Evolutionary conservation across 2,113 vertebrate species (phyloP).

Genomic region (Protobothrops mucrosquamatus): DNA sequence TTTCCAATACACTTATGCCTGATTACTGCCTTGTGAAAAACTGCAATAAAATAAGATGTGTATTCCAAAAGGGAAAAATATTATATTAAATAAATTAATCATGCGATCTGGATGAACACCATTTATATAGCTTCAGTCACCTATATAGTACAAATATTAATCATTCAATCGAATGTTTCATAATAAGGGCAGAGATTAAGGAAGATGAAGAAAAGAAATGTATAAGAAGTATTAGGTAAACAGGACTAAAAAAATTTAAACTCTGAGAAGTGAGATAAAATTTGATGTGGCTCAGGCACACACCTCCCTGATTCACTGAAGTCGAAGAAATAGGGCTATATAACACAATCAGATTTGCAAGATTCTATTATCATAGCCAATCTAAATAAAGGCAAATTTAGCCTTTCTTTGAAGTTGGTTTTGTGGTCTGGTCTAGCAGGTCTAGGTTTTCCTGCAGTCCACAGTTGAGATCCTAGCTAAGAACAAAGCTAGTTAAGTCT

Average conservation of each 20-base stretch:
- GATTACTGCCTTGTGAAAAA: background rate
- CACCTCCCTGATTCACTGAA: background rate
- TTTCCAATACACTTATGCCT: conserved; percentile 7
- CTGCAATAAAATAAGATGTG: conserved; percentile 19
- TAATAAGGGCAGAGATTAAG: conserved; percentile 18
- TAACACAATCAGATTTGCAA: background rate
- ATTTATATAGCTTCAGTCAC: conserved; percentile 31
- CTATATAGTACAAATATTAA: conserved; percentile 44
- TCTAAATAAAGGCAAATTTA: background rate
- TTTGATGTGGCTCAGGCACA: background rate
- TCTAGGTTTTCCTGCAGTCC: background rate
- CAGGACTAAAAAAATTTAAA: background rate
- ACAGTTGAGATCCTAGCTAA: background rate
- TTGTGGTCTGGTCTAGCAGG: background rate
- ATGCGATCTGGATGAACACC: conserved; percentile 29
- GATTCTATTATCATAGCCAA: background rate
- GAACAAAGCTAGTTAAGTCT: background rate
- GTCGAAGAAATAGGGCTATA: background rate
- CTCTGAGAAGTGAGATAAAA: background rate
- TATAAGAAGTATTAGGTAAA: background rate
- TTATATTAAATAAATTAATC: conserved; percentile 58
- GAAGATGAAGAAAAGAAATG: background rate
- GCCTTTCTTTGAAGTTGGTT: background rate
- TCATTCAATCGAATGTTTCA: conserved; percentile 36
- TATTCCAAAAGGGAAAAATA: background rate